Conservation (phyloP, 2,797 vertebrate species). For the Bucorvus abyssinicus region DNA sequence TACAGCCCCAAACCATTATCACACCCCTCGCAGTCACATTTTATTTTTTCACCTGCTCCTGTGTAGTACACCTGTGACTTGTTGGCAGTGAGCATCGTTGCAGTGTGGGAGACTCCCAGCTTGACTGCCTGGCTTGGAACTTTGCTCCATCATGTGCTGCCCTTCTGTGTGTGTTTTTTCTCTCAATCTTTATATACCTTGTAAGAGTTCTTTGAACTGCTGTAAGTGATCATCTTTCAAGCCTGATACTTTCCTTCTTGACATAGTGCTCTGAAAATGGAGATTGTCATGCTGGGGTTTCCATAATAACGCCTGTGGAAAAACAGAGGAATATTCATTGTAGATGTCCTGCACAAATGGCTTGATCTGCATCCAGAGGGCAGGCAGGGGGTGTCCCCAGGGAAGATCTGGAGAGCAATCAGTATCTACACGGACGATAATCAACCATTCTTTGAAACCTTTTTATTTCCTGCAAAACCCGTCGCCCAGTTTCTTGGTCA, state of each 20-base stretch:
- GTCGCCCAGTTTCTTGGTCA: background rate
- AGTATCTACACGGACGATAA: conserved; percentile 30
- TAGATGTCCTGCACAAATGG: conserved; percentile 32
- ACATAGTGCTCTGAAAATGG: conserved; percentile 29
- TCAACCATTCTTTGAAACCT: conserved; percentile 46
- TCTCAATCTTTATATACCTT: background rate
- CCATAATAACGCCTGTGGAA: background rate
- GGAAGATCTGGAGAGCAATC: conserved; percentile 25
- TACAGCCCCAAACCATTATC: conserved; percentile 50
- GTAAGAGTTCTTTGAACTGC: conserved; percentile 51
- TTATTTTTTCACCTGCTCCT: conserved; percentile 79
- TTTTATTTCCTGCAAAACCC: conserved; percentile 37
- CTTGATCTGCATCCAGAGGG: conserved; percentile 46
- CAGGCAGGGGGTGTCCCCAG: conserved; percentile 45
- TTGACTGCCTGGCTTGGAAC: conserved; percentile 65
- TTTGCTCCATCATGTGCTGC: background rate
- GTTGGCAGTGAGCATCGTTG: conserved; percentile 62
- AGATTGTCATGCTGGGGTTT: conserved; percentile 18
- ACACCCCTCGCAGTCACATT: conserved; percentile 45
- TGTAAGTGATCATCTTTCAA: conserved; percentile 64
- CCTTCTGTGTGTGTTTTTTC: background rate
- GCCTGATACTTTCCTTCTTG: conserved; percentile 62
- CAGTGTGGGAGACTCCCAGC: conserved; percentile 61
- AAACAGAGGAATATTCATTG: conserved; percentile 45
- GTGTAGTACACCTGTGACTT: conserved; percentile 76